These are phyloP conservation scores for Microtus montanus DNA, from an alignment of 2,113 vertebrate genomes.

Conservation along the genomic window DNA sequence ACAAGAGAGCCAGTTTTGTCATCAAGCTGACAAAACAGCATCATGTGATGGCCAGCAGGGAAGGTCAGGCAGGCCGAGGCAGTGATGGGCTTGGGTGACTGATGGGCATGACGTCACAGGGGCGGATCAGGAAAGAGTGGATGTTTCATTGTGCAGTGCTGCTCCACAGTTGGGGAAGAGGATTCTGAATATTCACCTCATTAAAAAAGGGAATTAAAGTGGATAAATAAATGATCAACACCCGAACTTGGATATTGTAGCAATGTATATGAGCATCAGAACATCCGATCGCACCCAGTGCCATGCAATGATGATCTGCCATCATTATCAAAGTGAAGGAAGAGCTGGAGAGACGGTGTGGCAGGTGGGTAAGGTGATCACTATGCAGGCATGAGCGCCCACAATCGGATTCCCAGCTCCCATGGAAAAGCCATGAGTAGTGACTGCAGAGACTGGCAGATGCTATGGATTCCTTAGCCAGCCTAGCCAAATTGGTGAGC, in stretches of 20 bases:
- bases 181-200: not conserved
- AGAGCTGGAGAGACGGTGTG: too few species aligned
- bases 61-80: too few species aligned
- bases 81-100: rapidly evolving
- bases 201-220: not conserved
- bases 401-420: too few species aligned
- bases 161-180: not conserved
- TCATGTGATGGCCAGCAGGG: not conserved
- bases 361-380: not conserved
- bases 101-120: not conserved
- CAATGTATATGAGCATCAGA: not conserved
- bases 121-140: too few species aligned
- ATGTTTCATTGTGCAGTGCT: too few species aligned
- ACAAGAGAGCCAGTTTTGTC: slow-evolving; percentile 45
- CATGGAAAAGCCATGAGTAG: not conserved
- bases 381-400: too few species aligned
- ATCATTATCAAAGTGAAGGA: not conserved
- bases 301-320: not conserved
- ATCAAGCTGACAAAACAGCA: slow-evolving; percentile 56
- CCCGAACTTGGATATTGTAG: not conserved
- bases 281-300: too few species aligned
- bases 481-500: not conserved
- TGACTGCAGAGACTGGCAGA: not conserved
- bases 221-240: too few species aligned
- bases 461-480: not conserved